Evolutionary conservation across 2,797 vertebrate genomes (phyloP), one percentile per base, ranked within the genome.

Genomic region (Peromyscus attwateri): DNA sequence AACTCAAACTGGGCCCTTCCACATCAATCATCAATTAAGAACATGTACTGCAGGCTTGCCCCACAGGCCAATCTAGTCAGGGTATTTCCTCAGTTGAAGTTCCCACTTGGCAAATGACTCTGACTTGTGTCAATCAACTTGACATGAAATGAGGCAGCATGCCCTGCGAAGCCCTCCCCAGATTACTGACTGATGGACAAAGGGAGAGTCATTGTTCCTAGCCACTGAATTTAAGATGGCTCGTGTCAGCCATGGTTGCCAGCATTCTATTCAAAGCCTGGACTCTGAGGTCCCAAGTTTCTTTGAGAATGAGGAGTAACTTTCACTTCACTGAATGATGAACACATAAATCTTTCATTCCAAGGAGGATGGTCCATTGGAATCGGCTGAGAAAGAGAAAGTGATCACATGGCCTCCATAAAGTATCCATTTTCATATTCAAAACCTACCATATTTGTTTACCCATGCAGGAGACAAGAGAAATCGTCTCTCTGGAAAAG

Each of bases 131-230:
- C 52, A 68, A 70, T 70, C 83, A 85, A 4, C 64, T n/a, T 49
- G 64, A n/a, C 64, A 85, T n/a, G n/a, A 52, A 70, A n/a, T n/a
- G 64, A 70, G 46, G 11, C 83, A 87, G 12, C 64, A 70, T 52
- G 21, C 12, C 40, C 40, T 49, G 40, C 3, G 60, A 92, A 75
- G 19, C 7, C 9, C 37, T 87, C 27, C 6, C 2, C 46, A 82
- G 57, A 85, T 23, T 60, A 27, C 37, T 77, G 43, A 43, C 17
- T 25, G n/a, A 12, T 21, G 40, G 75, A 19, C 55, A 87, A 73
- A 95, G 64, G n/a, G 82, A 81, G 40, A 94, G 8, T 70, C n/a
- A 64, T 62, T 83, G 37, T 87, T 88, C 73, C 64, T 73, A 92
- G 37, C 4, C 75, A 29, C 17, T 75, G 34, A 75, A 31, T 64